A percentile compares a stretch with the other conserved stretches of the same genome.
phyloP scores from a whole-genome alignment of 2,113 vertebrate genomes.

The Spilogale gracilis region DNA sequence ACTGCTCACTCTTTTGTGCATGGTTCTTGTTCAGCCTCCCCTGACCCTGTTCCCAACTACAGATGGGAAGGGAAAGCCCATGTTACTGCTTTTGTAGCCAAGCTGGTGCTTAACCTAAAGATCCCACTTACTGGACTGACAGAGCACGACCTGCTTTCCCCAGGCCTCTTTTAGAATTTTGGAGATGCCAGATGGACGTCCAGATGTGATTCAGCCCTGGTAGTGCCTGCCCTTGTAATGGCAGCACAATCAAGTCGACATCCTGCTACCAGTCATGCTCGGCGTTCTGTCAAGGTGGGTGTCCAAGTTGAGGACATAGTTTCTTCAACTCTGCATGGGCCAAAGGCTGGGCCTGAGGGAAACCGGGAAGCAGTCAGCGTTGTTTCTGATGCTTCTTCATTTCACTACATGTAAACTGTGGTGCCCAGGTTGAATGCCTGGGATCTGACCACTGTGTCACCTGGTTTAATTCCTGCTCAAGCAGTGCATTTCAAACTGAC shows the following conservation, averaged over 20 bases:
- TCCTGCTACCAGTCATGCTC: background rate
- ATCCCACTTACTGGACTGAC: background rate
- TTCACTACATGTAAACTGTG: background rate
- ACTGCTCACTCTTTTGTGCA: background rate
- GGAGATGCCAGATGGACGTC: background rate
- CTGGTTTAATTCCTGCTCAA: slow-evolving; percentile 31
- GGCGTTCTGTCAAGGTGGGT: background rate
- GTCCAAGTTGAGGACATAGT: background rate
- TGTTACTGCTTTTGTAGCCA: background rate
- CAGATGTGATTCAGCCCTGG: background rate
- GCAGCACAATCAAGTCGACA: background rate
- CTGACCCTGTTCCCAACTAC: background rate
- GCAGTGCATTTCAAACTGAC: slow-evolving; percentile 6
- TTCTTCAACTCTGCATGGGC: background rate
- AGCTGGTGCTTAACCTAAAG: background rate
- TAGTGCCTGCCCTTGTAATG: background rate
- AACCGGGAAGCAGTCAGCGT: background rate
- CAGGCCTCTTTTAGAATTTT: background rate
- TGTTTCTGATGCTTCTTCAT: slow-evolving; percentile 11
- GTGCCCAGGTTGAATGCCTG: background rate
- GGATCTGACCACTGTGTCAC: background rate
- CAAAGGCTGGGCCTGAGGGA: slow-evolving; percentile 22
- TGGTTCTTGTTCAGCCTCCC: background rate
- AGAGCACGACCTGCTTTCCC: background rate
- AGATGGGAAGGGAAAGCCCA: background rate